Base-by-base conservation (phyloP, 2,888 invertebrate species). In the Globia sparganii region DNA sequence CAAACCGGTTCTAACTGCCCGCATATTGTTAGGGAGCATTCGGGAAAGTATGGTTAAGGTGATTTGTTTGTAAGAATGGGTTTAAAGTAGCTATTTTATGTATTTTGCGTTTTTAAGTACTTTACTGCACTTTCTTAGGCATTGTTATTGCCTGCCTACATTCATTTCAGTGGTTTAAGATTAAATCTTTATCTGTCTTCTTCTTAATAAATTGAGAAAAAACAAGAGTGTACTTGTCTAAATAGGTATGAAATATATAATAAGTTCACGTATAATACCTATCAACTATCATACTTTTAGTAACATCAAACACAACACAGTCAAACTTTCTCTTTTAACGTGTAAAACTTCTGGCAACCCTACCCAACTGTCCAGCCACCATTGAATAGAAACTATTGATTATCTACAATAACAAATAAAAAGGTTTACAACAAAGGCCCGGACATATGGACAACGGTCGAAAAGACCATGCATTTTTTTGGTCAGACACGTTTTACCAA, bases 331-430 rank as follows among this genome's bases (percentile, higher is more conserved):
- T 37, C 74, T 81, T 84, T 66, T 25, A 70, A 75, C 69, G 75
- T 70, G 46, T 37, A 31, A 37, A 49, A 58, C 59, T 58, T 5
- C 62, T 65, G 89, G 89, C 77, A 87, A 90, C 92, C 90, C 90
- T 88, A 87, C 79, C 43, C 61, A 86, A 91, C 90, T 94, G 94
- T 93, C 94, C 76, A 87, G 91, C 89, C 84, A 86, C 87, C 85
- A 88, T 91, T 91, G 86, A 91, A 91, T 83, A 88, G 86, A 87
- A 87, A 89, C 92, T 91, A 93, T 92, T 90, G 88, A 92, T 91
- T 91, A 92, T 91, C 92, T 92, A 88, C 90, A 90, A 90, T 92
- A 91, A 88, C 87, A 90, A 88, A 90, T 90, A 93, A 92, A 91
- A 90, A 87, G 86, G 86, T 87, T 49, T 18, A 72, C 86, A 91